Base-by-base conservation (phyloP, 2,888 invertebrate species). In the Xestia ashworthii region DNA sequence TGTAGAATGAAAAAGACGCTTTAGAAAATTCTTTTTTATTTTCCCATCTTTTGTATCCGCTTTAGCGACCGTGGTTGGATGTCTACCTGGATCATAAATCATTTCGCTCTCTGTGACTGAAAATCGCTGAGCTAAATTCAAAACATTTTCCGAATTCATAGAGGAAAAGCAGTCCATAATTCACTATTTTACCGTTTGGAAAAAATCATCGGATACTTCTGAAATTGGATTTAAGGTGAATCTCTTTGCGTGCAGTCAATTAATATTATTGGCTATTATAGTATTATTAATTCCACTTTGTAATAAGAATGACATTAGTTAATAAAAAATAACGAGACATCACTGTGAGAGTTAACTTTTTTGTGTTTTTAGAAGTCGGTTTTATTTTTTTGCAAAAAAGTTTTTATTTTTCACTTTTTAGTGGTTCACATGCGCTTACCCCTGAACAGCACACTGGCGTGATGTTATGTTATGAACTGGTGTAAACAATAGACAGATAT, bases 61-160 rank as follows among this genome's bases (percentile, higher is more conserved):
- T 75, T 70, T 50, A 75, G 72, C 32, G 38, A 58, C 46, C 66
- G 53, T 66, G 79, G 76, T 65, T 58, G 62, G 74, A 82, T 69
- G 76, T 83, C 67, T 82, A 82, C 74, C 76, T 79, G 74, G 38
- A 19, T 58, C 55, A 77, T 84, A 86, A 86, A 84, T 83, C 86
- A 84, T 75, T 64, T 78, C 3, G 44, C 67, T 69, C 64, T 58
- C 55, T 70, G 25, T 73, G 74, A 86, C 79, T 75, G 48, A 74
- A 76, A 74, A 76, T 71, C 60, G 74, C 70, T 74, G 76, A 70
- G 72, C 48, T 58, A 79, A 85, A 82, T 75, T 76, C 76, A 62
- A 70, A 84, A 69, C 55, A 74, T 83, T 82, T 79, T 65, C 50
- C 50, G 62, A 85, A 78, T 84, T 78, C 75, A 77, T 72, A 58